These are phyloP conservation scores for Nannobrachium achirus DNA, from an alignment of 2,113 vertebrate species.

Conservation along the genomic window DNA sequence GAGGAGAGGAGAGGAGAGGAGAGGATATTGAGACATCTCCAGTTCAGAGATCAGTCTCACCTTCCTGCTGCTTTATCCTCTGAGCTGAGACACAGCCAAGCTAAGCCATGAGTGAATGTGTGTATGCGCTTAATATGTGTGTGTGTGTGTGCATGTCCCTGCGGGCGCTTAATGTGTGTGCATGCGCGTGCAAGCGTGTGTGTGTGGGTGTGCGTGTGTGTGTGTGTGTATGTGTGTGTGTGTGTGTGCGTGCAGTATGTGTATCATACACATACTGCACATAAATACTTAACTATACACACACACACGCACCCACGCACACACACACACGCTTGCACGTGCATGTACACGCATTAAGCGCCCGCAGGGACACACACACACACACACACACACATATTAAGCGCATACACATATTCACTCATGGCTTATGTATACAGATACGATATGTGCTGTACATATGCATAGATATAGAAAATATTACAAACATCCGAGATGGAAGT, in stretches of 20 bases:
- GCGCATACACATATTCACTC: too few species aligned
- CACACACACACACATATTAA: too few species aligned
- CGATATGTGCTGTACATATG: too few species aligned
- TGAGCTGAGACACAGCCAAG: slow-evolving; percentile 32
- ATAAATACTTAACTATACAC: too few species aligned
- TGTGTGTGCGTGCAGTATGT: slow-evolving; percentile 6
- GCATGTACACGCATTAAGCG: too few species aligned
- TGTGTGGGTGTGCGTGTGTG: slow-evolving; percentile 2
- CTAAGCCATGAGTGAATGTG: slow-evolving; percentile 12
- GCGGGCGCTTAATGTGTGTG: slow-evolving; percentile 21
- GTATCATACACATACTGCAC: too few species aligned
- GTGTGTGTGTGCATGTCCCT: background rate
- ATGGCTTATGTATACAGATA: too few species aligned
- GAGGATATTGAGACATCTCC: slow-evolving; percentile 47
- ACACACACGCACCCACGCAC: background rate
- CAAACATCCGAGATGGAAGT: slow-evolving; percentile 58
- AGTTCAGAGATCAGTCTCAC: slow-evolving; percentile 59
- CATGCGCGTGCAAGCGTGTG: slow-evolving; percentile 15
- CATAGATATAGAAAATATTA: slow-evolving; percentile 57
- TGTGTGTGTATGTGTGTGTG: slow-evolving; percentile 16
- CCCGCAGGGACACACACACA: too few species aligned
- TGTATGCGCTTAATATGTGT: background rate
- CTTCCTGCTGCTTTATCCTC: slow-evolving; percentile 26
- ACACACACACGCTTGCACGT: too few species aligned
- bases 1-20: background rate